Evolutionary conservation across 2,113 vertebrate genomes (phyloP), one percentile per base, ranked within the genome.

Genomic region (Gopherus evgoodei): DNA sequence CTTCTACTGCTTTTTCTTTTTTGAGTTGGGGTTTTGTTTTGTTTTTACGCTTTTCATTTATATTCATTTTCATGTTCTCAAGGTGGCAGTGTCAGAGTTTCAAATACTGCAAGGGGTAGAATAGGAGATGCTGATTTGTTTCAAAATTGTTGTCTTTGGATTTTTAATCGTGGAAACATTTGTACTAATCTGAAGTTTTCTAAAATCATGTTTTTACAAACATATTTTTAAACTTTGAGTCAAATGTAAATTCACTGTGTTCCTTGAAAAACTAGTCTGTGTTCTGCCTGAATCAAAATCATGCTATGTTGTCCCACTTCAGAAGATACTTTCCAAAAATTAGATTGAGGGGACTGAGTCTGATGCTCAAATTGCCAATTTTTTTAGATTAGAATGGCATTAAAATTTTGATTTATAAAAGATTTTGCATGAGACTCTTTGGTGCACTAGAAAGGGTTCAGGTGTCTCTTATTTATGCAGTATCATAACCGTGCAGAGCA

Each of bases 81-180:
- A 3, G 16, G 42, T 42, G 24, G 25, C 75, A 7, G 22, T 76
- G 21, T 44, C 42, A 13, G 72, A 25, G 75, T 78, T 78, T 78
- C 44, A 78, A 29, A 44, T 27, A 25, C 11, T 47, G 75, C 5
- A 3, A 4, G n/a, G 5, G 31, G 27, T 4, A 17, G 9, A 9
- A 72, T 11, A 21, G 4, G 83, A 84, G n/a, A 25, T 56, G 54
- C 22, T 87, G 10, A 81, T 65, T 92, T 81, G 82, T 92, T 84
- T 72, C 90, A 94, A 87, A 82, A 47, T 47, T 84, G 50, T 89
- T 96, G 96, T 96, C 90, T 96, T 85, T 94, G 95, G 14, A 79
- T 53, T 78, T 81, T 80, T 75, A 4, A 5, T 54, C 84, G 22
- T 87, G 14, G 6, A 78, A 94, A 87, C 12, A 1, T 82, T 89